These are phyloP conservation scores for Rhinolophus ferrumequinum DNA, from an alignment of 2,113 vertebrate genomes.

Conservation along the genomic window DNA sequence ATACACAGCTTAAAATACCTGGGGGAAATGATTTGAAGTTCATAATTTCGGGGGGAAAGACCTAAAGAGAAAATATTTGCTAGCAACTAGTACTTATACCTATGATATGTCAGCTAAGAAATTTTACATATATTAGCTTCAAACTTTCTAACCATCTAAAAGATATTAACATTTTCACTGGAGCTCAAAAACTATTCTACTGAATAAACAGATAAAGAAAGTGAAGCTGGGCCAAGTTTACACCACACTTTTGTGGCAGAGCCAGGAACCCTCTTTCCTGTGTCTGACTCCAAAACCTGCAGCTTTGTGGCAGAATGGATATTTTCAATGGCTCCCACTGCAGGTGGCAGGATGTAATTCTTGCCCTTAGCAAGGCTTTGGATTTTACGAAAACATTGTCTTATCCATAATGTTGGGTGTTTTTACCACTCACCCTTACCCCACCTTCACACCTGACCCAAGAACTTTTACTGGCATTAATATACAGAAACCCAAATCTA, in stretches of 20 bases:
- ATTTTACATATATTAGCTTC: neutral
- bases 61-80: neutral
- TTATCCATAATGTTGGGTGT: neutral
- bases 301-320: neutral
- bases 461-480: neutral
- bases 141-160: conserved; percentile 20
- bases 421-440: neutral
- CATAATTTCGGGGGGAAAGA: neutral
- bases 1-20: neutral
- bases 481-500: neutral
- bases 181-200: neutral
- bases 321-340: neutral
- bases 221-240: neutral
- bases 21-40: neutral
- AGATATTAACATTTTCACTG: neutral
- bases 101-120: neutral
- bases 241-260: neutral
- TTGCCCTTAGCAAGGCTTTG: neutral
- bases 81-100: neutral
- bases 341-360: neutral
- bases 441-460: neutral
- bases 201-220: neutral
- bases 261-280: neutral
- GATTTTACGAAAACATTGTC: neutral
- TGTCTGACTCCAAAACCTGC: neutral